These are phyloP conservation scores for Solea solea DNA, from an alignment of 2,113 vertebrate genomes.

Conservation along the genomic window DNA sequence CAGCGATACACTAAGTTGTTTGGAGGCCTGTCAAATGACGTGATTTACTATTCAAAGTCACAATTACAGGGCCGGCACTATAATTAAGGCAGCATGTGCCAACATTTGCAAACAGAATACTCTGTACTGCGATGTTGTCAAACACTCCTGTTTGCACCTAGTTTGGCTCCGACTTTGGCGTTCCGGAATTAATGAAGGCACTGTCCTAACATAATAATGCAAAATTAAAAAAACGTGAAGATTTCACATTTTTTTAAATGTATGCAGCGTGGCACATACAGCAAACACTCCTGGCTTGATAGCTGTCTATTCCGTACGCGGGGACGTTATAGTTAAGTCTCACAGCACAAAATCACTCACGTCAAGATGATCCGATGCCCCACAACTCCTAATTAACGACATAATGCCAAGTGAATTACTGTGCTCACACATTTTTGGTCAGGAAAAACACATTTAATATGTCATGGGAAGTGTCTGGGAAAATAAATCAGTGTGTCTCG, in stretches of 20 bases:
- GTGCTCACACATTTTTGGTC: constrained; percentile 62
- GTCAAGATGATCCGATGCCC: constrained; percentile 22
- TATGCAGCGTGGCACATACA: neutral
- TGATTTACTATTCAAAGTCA: constrained; percentile 46
- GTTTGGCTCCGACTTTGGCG: neutral
- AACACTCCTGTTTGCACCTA: neutral
- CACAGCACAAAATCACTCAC: constrained; percentile 22
- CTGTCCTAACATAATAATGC: neutral
- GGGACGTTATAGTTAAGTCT: constrained; percentile 16
- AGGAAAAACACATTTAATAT: constrained; percentile 68
- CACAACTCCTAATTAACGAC: constrained; percentile 57
- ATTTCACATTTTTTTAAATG: neutral
- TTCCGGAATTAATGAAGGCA: neutral
- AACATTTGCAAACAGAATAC: constrained; percentile 2
- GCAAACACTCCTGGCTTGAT: constrained; percentile 1
- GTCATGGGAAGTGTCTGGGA: constrained; percentile 53
- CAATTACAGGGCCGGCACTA: constrained; percentile 14
- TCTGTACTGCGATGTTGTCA: neutral
- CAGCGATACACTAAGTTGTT: constrained; percentile 51
- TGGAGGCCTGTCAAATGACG: constrained; percentile 48
- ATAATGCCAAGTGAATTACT: constrained; percentile 56
- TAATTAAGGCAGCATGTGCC: constrained; percentile 24
- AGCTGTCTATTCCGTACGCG: constrained; percentile 4
- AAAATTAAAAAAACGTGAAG: neutral
- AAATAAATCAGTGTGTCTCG: constrained; percentile 56